Evolutionary conservation across 1,140 invertebrate species (phyloP), one percentile per base, ranked within the genome.

Genomic region (Thaumatotibia leucotreta): DNA sequence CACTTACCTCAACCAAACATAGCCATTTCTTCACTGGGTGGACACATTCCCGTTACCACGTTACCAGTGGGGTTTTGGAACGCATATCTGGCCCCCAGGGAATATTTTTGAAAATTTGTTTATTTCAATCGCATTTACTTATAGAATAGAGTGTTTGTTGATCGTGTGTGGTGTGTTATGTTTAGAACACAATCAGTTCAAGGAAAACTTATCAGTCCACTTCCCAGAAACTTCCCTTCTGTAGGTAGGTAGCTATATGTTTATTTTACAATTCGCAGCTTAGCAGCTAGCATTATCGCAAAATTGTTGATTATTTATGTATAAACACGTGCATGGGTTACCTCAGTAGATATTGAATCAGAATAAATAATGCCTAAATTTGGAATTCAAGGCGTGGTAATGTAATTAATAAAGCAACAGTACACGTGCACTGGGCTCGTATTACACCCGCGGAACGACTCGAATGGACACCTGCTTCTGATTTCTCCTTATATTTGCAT

Each of bases 171-270:
- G 35, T 39, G n/a, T n/a, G 35, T 4, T 14, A 61, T 65, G 65
- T 66, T 61, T 63, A 62, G 64, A 69, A 61, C 45, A 45, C 29
- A 65, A 69, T 69, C 68, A 58, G 65, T 69, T 69, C 68, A 61
- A 63, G 64, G 68, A 69, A 69, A 69, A 11, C 31, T 27, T 39
- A 39, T 39, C 35, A 39, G 35, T 11, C 11, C 35, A n/a, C 35
- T 39, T 39, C 11, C 35, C 32, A 33, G 32, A 33, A 33, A 11
- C 32, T 33, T n/a, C n/a, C 10, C 32, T 11, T 33, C 1, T 33
- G n/a, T 33, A 1, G 32, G 32, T n/a, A 33, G n/a, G n/a, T n/a
- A n/a, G n/a, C n/a, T 3, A 9, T 33, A 11, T 33, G 4, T 32
- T 32, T 32, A 10, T 33, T n/a, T 33, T 33, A 33, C 32, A 33